These are phyloP conservation scores for Eustalomyia histrio DNA, from an alignment of 2,888 invertebrate species.

Conservation along the genomic window DNA sequence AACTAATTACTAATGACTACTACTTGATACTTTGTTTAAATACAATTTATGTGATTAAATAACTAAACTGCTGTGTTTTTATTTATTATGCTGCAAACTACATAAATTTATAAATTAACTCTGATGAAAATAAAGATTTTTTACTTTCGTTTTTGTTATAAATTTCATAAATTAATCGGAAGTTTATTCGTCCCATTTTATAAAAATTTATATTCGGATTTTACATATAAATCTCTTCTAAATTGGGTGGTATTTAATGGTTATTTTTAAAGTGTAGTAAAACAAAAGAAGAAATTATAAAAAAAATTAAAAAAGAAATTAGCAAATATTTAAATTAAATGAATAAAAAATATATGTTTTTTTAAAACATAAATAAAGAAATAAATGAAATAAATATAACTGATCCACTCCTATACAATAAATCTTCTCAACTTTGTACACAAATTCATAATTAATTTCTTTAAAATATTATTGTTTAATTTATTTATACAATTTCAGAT, in stretches of 20 bases:
- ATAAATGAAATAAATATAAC: background rate
- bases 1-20: constrained; percentile 50
- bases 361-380: background rate
- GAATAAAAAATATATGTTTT: constrained; percentile 34
- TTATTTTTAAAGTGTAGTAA: constrained; percentile 31
- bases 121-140: constrained; percentile 12
- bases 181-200: constrained; percentile 65
- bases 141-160: constrained; percentile 16
- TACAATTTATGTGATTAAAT: constrained; percentile 31
- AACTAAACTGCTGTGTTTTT: constrained; percentile 9
- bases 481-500: too few species aligned
- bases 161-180: constrained; percentile 59
- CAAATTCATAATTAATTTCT: too few species aligned
- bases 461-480: too few species aligned
- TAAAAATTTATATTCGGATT: constrained; percentile 52
- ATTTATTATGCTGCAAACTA: constrained; percentile 41
- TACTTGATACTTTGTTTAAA: constrained; percentile 14
- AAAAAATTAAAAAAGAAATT: background rate
- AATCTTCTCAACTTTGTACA: too few species aligned
- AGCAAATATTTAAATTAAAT: constrained; percentile 11
- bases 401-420: too few species aligned
- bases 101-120: constrained; percentile 43
- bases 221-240: constrained; percentile 56
- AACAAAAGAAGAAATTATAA: background rate
- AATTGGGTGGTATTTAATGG: constrained; percentile 47